Evolutionary conservation across 2,797 vertebrate genomes (phyloP), one percentile per base, ranked within the genome.

Genomic region (Sebastes iracundus): DNA sequence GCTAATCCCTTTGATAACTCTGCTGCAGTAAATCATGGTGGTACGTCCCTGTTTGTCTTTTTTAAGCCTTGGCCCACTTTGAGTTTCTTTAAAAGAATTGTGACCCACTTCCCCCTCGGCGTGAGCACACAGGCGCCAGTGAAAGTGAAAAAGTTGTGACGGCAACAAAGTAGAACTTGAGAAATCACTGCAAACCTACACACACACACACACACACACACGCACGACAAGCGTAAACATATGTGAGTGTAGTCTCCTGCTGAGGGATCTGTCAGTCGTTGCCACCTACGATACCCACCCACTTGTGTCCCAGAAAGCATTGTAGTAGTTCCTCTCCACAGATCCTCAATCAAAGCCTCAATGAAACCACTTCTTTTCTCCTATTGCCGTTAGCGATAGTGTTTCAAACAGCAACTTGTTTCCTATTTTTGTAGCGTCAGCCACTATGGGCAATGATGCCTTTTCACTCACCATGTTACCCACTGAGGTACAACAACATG

Each of bases 1-100:
- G 53, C 14, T 42, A 49, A 60, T 56, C 32, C 22, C 5, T 22
- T 69, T 79, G 53, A 77, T 73, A 77, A 33, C 69, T 69, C 58
- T 68, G 42, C 58, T 11, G 53, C 60, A 72, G 58, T 53, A 79
- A 76, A 75, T 79, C 74, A 65, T 14, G 33, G 28, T 69, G 56
- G 72, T 79, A 49, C 1, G 0, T 80, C 81, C 66, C 70, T 82
- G 81, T 81, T 83, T 81, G 66, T 85, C 78, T 82, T 84, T 81
- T 85, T 79, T 68, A 85, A 85, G 80, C 68, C 18, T 14, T 87
- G 83, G 55, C 87, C 88, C 79, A 87, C 72, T 81, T 88, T 71
- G 14, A 72, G 72, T 81, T 67, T 82, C 78, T 88, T 86, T 71
- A 66, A 62, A 59, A 85, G 27, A 77, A 70, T 55, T 42, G 52